phyloP scores from a whole-genome alignment of 1,140 invertebrate species.

The Babylonia areolata region DNA sequence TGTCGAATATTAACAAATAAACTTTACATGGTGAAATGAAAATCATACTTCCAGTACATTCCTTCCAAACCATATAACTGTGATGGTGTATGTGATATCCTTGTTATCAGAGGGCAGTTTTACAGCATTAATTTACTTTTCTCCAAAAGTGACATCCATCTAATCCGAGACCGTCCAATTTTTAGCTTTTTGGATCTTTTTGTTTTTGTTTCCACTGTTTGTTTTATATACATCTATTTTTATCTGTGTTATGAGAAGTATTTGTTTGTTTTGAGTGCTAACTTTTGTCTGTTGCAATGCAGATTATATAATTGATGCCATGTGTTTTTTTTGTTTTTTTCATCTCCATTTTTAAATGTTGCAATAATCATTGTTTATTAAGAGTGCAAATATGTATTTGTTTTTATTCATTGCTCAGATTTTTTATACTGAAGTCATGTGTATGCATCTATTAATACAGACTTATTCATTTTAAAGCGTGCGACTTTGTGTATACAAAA shows the following conservation, averaged over 20 bases:
- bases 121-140: neutral
- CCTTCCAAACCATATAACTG: constrained; percentile 2
- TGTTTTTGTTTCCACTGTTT: neutral
- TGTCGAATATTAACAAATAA: too few species aligned
- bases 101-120: neutral
- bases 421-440: neutral
- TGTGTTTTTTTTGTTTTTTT: neutral
- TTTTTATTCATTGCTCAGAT: constrained; percentile 21
- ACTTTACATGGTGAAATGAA: too few species aligned
- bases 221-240: neutral
- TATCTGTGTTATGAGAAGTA: neutral
- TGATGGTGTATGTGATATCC: neutral
- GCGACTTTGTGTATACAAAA: neutral
- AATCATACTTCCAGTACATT: neutral
- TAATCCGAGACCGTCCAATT: too few species aligned
- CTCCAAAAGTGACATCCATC: neutral
- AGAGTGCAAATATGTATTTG: constrained; percentile 15
- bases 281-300: constrained; percentile 8
- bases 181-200: neutral
- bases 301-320: neutral
- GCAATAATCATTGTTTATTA: neutral
- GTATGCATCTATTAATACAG: neutral
- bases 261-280: neutral
- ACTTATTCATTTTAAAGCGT: neutral
- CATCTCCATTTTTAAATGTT: neutral